Evolutionary conservation across 2,113 vertebrate species (phyloP).

Genomic region (Xenopus tropicalis): UCB_Xtro_10.0 CM004449.2:19399001-19399500

Average conservation of each 20-base stretch:
- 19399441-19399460: slow-evolving; percentile 5
- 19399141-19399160: too few relatives aligned
- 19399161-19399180: too few relatives aligned
- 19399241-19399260: not conserved
- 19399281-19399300: slow-evolving; percentile 32
- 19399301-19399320: slow-evolving; percentile 22
- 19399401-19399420: slow-evolving; percentile 33
- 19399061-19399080: too few relatives aligned
- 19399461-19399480: slow-evolving; percentile 29
- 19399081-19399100: too few relatives aligned
- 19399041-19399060: too few relatives aligned
- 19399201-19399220: too few relatives aligned
- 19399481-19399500: slow-evolving; percentile 17
- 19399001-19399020: too few relatives aligned
- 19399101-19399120: too few relatives aligned
- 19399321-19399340: slow-evolving; percentile 28
- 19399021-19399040: too few relatives aligned
- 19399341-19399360: slow-evolving; percentile 23
- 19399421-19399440: slow-evolving; percentile 10
- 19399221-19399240: not conserved
- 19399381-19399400: slow-evolving; percentile 34
- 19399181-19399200: too few relatives aligned
- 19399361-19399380: slow-evolving; percentile 43
- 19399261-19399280: slow-evolving; percentile 19
- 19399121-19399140: too few relatives aligned